Evolutionary conservation across 2,797 vertebrate genomes (phyloP), one percentile per base, ranked within the genome.

Genomic region (Lagodon rhomboides): DNA sequence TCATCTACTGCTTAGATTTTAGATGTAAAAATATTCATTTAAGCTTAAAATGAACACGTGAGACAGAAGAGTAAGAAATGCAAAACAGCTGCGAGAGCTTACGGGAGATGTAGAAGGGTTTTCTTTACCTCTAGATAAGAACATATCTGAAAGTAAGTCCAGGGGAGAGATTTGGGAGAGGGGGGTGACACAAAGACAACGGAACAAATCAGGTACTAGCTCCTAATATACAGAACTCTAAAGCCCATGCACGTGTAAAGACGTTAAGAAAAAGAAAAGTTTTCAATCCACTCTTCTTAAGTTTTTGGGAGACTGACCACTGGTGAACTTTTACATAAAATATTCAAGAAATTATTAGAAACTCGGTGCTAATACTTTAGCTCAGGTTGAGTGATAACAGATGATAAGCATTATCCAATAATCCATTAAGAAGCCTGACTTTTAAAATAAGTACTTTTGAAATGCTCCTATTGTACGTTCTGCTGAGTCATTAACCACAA

Each of bases 1-100:
- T 23, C 41, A 73, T 65, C 20, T 8, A 43, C 34, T 13, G 20
- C 12, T 74, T 25, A 43, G 68, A 41, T 46, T 75, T 65, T 27
- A 58, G 23, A 38, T 55, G 30, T 58, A 60, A 72, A 85, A 82
- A 77, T 81, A 75, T 81, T 54, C n/a, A 27, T 77, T 80, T 64
- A 82, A 72, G 68, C 67, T 22, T 3, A 5, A 7, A 70, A 64
- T 55, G 18, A 73, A 16, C 25, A 65, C 15, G 50, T n/a, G n/a
- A 60, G 46, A 68, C 70, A 51, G 30, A 74, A 61, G 56, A 25
- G 22, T 3, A 30, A 64, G n/a, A 68, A 62, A 11, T 41, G 58
- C 20, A 41, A 43, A 46, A 61, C 16, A 59, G 58, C 17, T 43
- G 51, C 10, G 20, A 55, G 41, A 70, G 72, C 71, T 89, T 60